Evolutionary conservation across 2,888 invertebrate genomes (phyloP).

Genomic region (Pasiphila rectangulata): DNA sequence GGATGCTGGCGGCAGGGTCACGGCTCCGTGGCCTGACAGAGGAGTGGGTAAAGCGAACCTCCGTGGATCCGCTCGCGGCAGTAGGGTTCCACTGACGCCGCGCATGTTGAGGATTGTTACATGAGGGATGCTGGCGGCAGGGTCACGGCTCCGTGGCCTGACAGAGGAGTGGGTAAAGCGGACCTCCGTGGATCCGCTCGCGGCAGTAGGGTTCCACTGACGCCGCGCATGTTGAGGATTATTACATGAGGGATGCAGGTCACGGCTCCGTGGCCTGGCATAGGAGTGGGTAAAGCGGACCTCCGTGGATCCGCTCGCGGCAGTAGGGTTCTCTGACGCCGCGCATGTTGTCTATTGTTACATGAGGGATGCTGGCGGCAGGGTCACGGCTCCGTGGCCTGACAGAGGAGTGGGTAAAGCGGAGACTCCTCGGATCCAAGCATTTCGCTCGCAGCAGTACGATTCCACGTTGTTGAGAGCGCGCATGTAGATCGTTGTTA

Average conservation of each 20-base stretch:
- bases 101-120: conserved; percentile 84
- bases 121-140: too few species aligned
- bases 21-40: conserved; percentile 81
- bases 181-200: conserved; percentile 83
- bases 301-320: too few species aligned
- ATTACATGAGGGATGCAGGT: too few species aligned
- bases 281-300: too few species aligned
- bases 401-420: conserved; percentile 83
- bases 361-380: conserved; percentile 73
- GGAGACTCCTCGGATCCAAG: conserved; percentile 83
- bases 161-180: conserved; percentile 82
- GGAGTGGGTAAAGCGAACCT: conserved; percentile 82
- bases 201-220: conserved; percentile 85
- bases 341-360: conserved; percentile 35
- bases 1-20: conserved; percentile 70
- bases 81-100: conserved; percentile 84
- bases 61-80: conserved; percentile 84
- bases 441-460: conserved; percentile 81
- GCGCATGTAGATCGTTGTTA: conserved; percentile 83
- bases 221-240: conserved; percentile 82
- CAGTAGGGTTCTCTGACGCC: too few species aligned
- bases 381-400: conserved; percentile 76
- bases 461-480: conserved; percentile 85
- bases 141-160: conserved; percentile 79
- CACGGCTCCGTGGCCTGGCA: too few species aligned